Conservation (phyloP, 1,140 invertebrate species). For the Chironomus tepperi region DNA sequence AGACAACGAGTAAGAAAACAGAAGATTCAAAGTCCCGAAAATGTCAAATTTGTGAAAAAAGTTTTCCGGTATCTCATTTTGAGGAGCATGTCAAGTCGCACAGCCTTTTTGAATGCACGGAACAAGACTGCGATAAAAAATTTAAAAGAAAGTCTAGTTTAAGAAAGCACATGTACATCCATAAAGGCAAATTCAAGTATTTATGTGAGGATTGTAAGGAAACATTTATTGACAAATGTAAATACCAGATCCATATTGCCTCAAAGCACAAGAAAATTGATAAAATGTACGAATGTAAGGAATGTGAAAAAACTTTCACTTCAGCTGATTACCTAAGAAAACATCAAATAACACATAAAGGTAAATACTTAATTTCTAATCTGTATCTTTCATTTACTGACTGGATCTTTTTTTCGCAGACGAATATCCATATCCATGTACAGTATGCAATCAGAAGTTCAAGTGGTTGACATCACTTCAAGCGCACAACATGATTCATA, state of each 20-base stretch:
- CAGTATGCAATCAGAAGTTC: not conserved
- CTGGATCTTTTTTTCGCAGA: not conserved
- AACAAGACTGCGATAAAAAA: not conserved
- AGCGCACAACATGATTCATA: not conserved
- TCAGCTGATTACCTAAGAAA: not conserved
- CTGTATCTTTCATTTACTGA: not conserved
- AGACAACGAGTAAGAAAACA: not conserved
- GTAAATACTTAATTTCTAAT: not conserved
- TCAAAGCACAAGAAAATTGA: conserved; percentile 14
- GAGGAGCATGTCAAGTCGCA: not conserved
- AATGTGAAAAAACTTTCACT: not conserved
- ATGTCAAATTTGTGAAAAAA: not conserved
- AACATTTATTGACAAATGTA: not conserved
- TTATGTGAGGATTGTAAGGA: not conserved
- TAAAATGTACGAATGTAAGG: not conserved
- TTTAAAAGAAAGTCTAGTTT: not conserved
- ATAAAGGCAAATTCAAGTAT: conserved; percentile 7
- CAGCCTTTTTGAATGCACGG: not conserved
- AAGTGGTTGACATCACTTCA: not conserved
- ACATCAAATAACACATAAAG: conserved; percentile 2
- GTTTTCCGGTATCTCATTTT: not conserved
- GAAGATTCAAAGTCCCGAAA: not conserved
- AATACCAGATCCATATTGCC: not conserved
- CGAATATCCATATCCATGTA: conserved; percentile 2
- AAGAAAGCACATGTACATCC: not conserved